These are phyloP conservation scores for Amazona guildingii DNA, from an alignment of 2,113 vertebrate genomes.

Conservation along the genomic window DNA sequence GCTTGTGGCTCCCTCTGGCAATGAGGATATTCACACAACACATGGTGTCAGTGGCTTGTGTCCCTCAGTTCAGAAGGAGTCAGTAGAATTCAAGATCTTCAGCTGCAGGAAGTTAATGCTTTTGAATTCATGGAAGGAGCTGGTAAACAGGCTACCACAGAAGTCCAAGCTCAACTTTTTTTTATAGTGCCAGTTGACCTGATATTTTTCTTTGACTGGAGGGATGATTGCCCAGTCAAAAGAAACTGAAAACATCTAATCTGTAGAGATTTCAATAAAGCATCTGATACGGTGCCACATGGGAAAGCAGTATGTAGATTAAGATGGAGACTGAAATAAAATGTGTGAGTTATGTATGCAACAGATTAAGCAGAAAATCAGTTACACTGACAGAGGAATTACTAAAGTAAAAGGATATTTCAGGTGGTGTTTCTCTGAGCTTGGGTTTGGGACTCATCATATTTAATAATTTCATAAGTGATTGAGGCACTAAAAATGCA, in stretches of 20 bases:
- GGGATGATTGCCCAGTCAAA: background rate
- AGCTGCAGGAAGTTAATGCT: background rate
- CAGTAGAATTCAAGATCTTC: background rate
- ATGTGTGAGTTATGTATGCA: background rate
- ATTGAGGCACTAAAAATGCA: background rate
- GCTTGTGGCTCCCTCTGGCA: background rate
- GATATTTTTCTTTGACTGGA: background rate
- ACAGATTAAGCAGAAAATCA: background rate
- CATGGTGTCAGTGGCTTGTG: background rate
- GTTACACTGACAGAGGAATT: background rate
- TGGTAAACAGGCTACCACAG: background rate
- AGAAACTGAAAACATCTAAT: background rate
- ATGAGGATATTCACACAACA: background rate
- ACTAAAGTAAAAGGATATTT: background rate
- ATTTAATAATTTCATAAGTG: background rate
- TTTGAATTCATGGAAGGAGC: background rate
- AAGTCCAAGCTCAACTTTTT: background rate
- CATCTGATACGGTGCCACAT: background rate
- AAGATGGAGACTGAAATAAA: background rate
- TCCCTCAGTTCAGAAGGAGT: background rate
- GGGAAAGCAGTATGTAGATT: background rate
- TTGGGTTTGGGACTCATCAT: background rate
- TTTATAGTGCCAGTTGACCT: background rate
- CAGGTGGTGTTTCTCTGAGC: background rate
- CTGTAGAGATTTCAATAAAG: background rate